Evolutionary conservation across 2,797 vertebrate species (phyloP).

Genomic region (Ptychadena robeensis): DNA sequence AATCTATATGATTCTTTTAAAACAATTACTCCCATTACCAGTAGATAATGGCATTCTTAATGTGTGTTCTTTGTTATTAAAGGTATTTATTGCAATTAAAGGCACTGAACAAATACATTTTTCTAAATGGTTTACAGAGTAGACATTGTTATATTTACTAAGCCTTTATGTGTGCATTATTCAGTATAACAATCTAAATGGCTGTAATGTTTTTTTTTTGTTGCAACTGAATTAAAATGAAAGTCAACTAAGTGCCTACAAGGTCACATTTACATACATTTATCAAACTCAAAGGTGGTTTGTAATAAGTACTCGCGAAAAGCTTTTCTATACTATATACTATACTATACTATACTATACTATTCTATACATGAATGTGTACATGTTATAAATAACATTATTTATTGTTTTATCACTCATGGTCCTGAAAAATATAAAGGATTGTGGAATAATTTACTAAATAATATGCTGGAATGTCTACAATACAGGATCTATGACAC

Average conservation of each 20-base stretch:
- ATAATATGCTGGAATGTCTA: background rate
- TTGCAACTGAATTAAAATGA: background rate
- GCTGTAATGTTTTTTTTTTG: background rate
- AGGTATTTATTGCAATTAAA: conserved; percentile 18
- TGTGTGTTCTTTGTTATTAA: background rate
- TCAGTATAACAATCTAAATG: background rate
- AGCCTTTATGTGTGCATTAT: background rate
- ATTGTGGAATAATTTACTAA: background rate
- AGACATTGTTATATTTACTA: background rate
- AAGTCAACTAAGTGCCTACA: background rate
- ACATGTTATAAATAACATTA: background rate
- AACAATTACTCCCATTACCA: background rate
- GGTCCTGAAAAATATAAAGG: background rate
- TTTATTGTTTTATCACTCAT: background rate
- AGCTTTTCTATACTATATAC: background rate
- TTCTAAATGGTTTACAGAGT: conserved; percentile 3
- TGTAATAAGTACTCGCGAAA: background rate
- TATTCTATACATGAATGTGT: background rate
- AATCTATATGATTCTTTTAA: conserved; percentile 8
- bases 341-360: no score
- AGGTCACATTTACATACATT: background rate
- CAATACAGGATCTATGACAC: no score
- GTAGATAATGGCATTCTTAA: conserved; percentile 13
- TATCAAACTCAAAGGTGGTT: background rate
- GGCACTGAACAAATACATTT: background rate